Base-by-base conservation (phyloP, 2,797 vertebrate genomes). In the Danio albolineatus region DNA sequence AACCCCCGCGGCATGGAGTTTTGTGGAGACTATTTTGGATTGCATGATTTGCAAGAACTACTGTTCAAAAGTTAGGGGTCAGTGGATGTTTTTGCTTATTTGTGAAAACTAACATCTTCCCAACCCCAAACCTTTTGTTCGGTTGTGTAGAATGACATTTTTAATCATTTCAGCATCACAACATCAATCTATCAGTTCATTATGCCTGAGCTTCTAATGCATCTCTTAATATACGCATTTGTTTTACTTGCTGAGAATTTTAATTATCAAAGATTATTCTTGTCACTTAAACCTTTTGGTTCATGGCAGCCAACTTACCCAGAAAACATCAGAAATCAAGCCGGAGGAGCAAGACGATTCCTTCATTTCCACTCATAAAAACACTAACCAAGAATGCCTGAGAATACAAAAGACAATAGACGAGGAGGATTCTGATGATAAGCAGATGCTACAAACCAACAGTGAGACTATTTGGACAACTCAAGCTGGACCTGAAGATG, bases 1-100 rank as follows among this genome's bases (percentile, higher is more conserved):
- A 43, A 41, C 46, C 41, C 38, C 70, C 62, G 51, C 61, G 79
- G 82, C 83, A 82, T 83, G 76, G 39, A 64, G 61, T 76, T 71
- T 61, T 64, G 9, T 72, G 60, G 76, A 28, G 38, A 49, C 19
- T 56, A 48, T 56, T 10, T 71, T 49, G 70, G 49, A 57, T 46
- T 79, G 78, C 73, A 54, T 78, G 59, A 8, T 54, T 46, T 21
- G 48, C 53, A 17, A 56, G n/a, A 60, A 13, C 14, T 9, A n/a
- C 16, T n/a, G n/a, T 64, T 64, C 16, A 54, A 70, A 19, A 6
- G n/a, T 43, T 71, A 19, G 36, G 36, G 17, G 38, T 43, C 7
- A 21, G 38, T 21, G 13, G 1, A 7, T 43, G 28, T 39, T 17
- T 69, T 53, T 51, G 10, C 36, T 28, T 21, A 4, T 46, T 28